Evolutionary conservation across 2,797 vertebrate genomes (phyloP).

Genomic region (Clarias platycephalus): DNA sequence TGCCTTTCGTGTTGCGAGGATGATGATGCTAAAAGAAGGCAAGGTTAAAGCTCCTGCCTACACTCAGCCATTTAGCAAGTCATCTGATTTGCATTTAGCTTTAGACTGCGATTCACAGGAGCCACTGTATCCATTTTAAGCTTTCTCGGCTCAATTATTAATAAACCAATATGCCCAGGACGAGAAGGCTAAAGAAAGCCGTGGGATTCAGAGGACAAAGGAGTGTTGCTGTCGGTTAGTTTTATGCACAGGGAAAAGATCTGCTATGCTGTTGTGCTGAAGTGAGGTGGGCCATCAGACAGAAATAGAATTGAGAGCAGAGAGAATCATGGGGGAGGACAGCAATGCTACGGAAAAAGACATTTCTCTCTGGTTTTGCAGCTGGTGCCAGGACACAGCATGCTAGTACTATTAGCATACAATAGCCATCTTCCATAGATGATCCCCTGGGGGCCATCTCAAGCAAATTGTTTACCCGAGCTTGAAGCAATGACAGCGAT

Average conservation of each 20-base stretch:
- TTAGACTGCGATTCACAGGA: conserved; percentile 5
- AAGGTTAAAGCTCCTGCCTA: conserved; percentile 22
- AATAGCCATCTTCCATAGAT: conserved; percentile 33
- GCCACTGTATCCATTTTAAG: conserved; percentile 26
- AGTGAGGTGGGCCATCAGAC: conserved; percentile 69
- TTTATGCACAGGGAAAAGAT: conserved; percentile 70
- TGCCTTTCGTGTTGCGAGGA: neutral
- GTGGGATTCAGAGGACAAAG: conserved; percentile 56
- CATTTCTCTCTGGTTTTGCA: conserved; percentile 47
- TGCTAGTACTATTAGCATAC: conserved; percentile 45
- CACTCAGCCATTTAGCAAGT: neutral
- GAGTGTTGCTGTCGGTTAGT: conserved; percentile 68
- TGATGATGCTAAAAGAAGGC: neutral
- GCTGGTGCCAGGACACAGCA: conserved; percentile 50
- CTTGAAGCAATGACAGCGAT: conserved; percentile 15
- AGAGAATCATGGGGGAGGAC: conserved; percentile 59
- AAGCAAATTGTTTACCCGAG: conserved; percentile 32
- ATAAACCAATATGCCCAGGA: conserved; percentile 31
- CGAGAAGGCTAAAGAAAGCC: conserved; percentile 45
- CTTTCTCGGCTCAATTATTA: conserved; percentile 27
- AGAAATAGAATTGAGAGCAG: conserved; percentile 78
- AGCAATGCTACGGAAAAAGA: conserved; percentile 49
- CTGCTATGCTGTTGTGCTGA: conserved; percentile 63
- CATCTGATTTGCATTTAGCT: conserved; percentile 30
- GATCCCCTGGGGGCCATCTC: conserved; percentile 4